A percentile compares a stretch with the other conserved stretches of the same genome.
phyloP scores from a whole-genome alignment of 2,113 vertebrate species.

The Maccullochella peelii region DNA sequence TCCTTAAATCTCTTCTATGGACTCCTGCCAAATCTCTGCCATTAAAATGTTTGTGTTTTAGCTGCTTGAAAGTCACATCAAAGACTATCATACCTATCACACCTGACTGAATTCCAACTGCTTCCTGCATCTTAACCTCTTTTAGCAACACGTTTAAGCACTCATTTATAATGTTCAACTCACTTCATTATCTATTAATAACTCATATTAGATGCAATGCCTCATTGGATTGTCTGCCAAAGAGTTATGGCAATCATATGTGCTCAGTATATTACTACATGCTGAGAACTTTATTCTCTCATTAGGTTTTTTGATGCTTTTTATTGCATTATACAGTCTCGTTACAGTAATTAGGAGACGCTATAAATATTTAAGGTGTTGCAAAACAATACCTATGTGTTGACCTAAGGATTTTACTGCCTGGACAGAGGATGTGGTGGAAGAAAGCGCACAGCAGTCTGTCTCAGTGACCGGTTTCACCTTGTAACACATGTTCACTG shows the following conservation, averaged over 20 bases:
- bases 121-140: slow-evolving; percentile 6
- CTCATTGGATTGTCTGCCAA: slow-evolving; percentile 8
- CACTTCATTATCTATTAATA: slow-evolving; percentile 29
- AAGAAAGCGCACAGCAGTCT: slow-evolving; percentile 4
- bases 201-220: slow-evolving; percentile 6
- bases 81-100: not conserved
- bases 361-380: slow-evolving; percentile 17
- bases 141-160: slow-evolving; percentile 46
- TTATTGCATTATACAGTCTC: not conserved
- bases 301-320: not conserved
- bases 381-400: not conserved
- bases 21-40: not conserved
- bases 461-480: slow-evolving; percentile 40
- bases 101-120: slow-evolving; percentile 15
- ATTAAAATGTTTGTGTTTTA: not conserved
- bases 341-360: not conserved
- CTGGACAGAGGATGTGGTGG: not conserved
- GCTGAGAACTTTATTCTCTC: not conserved
- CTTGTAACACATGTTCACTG: slow-evolving; percentile 64
- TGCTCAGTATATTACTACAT: not conserved
- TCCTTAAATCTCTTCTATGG: not conserved
- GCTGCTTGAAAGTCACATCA: slow-evolving; percentile 15
- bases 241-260: not conserved
- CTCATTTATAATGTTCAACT: slow-evolving; percentile 46
- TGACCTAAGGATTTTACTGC: slow-evolving; percentile 2